Evolutionary conservation across 2,888 invertebrate genomes (phyloP).

Genomic region (Macaria notata): DNA sequence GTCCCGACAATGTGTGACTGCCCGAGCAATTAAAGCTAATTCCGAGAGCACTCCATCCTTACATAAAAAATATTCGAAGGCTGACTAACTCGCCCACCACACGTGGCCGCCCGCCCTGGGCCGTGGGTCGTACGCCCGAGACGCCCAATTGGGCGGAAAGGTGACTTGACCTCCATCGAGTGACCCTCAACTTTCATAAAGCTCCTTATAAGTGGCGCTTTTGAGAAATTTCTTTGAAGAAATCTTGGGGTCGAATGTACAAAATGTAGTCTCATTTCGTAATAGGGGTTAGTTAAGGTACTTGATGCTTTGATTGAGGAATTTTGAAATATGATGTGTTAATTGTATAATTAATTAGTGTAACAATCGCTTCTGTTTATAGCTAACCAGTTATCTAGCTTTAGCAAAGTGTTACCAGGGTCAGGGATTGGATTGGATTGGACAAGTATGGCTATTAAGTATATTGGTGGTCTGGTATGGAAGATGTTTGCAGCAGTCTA

Average conservation of each 20-base stretch:
- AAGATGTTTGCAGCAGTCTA: too few species aligned
- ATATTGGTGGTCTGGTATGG: too few species aligned
- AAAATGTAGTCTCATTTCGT: constrained; percentile 24
- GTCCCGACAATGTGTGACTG: neutral
- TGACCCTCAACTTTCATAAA: constrained; percentile 70
- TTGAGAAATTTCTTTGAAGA: constrained; percentile 45
- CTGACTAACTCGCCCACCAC: constrained; percentile 32
- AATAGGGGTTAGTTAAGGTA: constrained; percentile 6
- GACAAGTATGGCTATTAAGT: too few species aligned
- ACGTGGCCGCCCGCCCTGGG: constrained; percentile 22
- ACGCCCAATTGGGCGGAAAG: constrained; percentile 70
- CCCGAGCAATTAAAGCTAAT: constrained; percentile 22
- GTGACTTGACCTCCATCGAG: constrained; percentile 73
- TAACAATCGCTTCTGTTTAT: too few species aligned
- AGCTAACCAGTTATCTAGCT: too few species aligned
- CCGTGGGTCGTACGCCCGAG: constrained; percentile 6
- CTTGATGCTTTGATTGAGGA: neutral
- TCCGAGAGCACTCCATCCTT: constrained; percentile 19
- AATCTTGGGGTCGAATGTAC: constrained; percentile 18
- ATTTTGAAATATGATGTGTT: neutral
- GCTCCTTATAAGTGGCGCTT: constrained; percentile 53
- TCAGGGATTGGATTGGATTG: too few species aligned
- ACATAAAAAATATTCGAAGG: constrained; percentile 27
- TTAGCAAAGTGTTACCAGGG: too few species aligned
- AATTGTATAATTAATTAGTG: too few species aligned